Evolutionary conservation across 2,797 vertebrate species (phyloP).

Genomic region (Gouania willdenowi): DNA sequence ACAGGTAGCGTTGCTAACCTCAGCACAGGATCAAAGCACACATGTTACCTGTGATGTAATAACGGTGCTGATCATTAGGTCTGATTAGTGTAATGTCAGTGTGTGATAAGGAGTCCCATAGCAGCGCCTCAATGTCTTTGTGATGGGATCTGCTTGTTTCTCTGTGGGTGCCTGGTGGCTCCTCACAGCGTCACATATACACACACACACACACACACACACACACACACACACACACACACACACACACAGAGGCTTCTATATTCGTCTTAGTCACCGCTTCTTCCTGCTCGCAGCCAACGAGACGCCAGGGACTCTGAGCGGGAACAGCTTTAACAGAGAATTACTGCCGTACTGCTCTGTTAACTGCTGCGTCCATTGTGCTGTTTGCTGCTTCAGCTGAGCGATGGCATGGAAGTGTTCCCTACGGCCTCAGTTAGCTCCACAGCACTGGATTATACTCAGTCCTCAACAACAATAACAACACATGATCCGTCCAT

Average conservation of each 20-base stretch:
- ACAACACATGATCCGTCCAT: no score
- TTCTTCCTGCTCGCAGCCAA: slow-evolving; percentile 45
- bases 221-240: slow-evolving; percentile 43
- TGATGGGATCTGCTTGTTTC: slow-evolving; percentile 16
- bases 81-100: no score
- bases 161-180: slow-evolving; percentile 14
- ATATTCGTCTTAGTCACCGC: slow-evolving; percentile 56
- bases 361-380: slow-evolving; percentile 21
- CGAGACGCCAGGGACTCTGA: slow-evolving; percentile 51
- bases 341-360: slow-evolving; percentile 34
- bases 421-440: slow-evolving; percentile 31
- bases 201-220: slow-evolving; percentile 53
- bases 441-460: slow-evolving; percentile 44
- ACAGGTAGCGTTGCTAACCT: no score
- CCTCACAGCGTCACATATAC: slow-evolving; percentile 33
- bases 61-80: no score
- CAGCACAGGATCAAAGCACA: no score
- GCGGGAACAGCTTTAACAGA: slow-evolving; percentile 30
- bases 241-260: slow-evolving; percentile 35
- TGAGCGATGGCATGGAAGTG: slow-evolving; percentile 25
- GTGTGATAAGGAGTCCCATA: slow-evolving; percentile 1
- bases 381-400: slow-evolving; percentile 22
- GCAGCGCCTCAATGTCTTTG: not conserved
- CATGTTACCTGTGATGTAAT: no score
- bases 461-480: slow-evolving; percentile 24